Evolutionary conservation across 2,113 vertebrate species (phyloP), one percentile per base, ranked within the genome.

Genomic region (Uria lomvia): DNA sequence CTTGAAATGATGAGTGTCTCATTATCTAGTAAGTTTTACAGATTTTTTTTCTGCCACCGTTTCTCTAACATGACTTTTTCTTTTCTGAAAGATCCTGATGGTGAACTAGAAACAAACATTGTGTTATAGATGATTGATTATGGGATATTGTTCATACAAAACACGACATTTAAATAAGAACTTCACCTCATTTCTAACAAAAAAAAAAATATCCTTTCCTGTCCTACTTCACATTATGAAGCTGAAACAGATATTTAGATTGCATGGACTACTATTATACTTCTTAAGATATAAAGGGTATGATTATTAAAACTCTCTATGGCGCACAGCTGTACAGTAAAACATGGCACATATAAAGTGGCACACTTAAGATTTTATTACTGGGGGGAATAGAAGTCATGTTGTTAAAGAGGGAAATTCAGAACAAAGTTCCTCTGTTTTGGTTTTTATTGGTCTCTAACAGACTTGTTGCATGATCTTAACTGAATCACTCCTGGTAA

Each of bases 361-460:
- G 20, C 10, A 65, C 40, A 58, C n/a, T 88, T 70, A 68, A 65
- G 36, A 45, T 96, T 97, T 95, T 82, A 83, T 94, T 92, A 53
- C 62, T 68, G 26, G 9, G 20, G 34, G 50, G 15, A 95, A 83
- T 38, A 91, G 43, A 91, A 90, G 80, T 86, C 43, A 58, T 63
- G 65, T 71, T 94, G 82, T 94, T 94, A 95, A 86, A 86, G 18
- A 86, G 9, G 34, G 7, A 87, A 60, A 86, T 50, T 55, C 23
- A 91, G 86, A 95, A 91, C 86, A 96, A 94, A 86, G 56, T 14
- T 36, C 38, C 19, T 75, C 75, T 97, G 56, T 94, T 96, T 72
- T 32, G 65, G 6, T 76, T 94, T 77, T 91, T 92, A 96, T 67
- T 91, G 56, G 89, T 67, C 15, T 70, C 22, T 81, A 42, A 47